Conservation (phyloP, 2,888 invertebrate genomes). For the Hirtodrosophila duncani region DNA sequence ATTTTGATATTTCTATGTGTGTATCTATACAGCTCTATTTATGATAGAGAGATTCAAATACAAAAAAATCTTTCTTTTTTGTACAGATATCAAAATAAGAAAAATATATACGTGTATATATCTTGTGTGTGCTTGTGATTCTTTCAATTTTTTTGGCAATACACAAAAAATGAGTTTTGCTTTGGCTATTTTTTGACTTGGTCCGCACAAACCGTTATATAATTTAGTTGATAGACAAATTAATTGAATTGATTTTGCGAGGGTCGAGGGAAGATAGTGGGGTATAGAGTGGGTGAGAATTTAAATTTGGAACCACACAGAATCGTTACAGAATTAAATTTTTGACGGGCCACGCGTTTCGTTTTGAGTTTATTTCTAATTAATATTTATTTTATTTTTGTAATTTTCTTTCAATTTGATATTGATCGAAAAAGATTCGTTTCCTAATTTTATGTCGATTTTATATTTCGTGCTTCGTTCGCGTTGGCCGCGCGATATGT, state of each 20-base stretch:
- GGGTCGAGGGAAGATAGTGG: not conserved
- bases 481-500: conserved; percentile 70
- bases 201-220: conserved; percentile 28
- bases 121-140: too few relatives aligned
- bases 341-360: conserved; percentile 49
- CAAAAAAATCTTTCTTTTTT: conserved; percentile 13
- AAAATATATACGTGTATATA: conserved; percentile 30
- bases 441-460: conserved; percentile 33
- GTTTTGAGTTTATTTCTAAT: conserved; percentile 29
- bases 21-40: conserved; percentile 24
- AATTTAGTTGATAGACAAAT: conserved; percentile 6
- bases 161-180: conserved; percentile 15
- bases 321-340: conserved; percentile 10
- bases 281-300: too few relatives aligned
- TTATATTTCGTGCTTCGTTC: conserved; percentile 60
- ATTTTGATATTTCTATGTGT: not conserved
- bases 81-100: conserved; percentile 26
- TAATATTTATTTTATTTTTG: not conserved
- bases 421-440: conserved; percentile 17
- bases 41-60: conserved; percentile 23
- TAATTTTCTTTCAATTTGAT: conserved; percentile 8
- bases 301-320: conserved; percentile 52
- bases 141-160: too few relatives aligned
- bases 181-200: conserved; percentile 33
- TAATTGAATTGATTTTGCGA: conserved; percentile 12